Percentiles rank a stretch among this genome's conserved stretches.
These are phyloP conservation scores for Metalampra italica DNA, from an alignment of 2,888 invertebrate species.

Conservation along the genomic window DNA sequence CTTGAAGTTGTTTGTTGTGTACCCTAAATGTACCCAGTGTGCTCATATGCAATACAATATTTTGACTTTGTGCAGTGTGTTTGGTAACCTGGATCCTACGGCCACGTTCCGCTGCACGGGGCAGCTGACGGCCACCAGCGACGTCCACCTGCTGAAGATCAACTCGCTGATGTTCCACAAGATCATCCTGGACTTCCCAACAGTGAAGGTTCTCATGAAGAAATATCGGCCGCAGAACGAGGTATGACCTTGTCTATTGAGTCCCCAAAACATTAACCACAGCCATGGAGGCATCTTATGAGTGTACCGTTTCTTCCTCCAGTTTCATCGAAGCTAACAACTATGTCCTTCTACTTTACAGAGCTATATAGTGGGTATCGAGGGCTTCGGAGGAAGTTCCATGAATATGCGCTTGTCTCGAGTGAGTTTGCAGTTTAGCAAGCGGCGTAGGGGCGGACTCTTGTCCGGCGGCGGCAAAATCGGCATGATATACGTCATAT, in stretches of 20 bases:
- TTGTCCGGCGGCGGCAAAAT: no score
- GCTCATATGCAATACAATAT: no score
- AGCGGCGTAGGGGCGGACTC: constrained; percentile 14
- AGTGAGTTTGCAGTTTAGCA: no score
- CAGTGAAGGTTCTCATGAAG: constrained; percentile 29
- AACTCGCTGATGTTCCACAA: constrained; percentile 40
- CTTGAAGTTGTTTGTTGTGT: no score
- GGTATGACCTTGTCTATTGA: no score
- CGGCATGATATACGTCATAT: constrained; percentile 33
- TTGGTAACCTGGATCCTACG: constrained; percentile 48
- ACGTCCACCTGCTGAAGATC: constrained; percentile 51
- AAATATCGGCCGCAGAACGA: constrained; percentile 25
- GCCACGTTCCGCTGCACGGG: constrained; percentile 30
- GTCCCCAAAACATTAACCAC: no score
- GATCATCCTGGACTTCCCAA: constrained; percentile 52
- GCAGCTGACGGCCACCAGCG: constrained; percentile 34
- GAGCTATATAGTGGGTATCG: constrained; percentile 40
- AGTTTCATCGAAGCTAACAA: no score
- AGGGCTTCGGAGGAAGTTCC: background rate
- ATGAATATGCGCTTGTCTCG: no score
- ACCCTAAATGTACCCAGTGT: no score
- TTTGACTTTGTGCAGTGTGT: constrained; percentile 46
- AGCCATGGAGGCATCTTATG: no score
- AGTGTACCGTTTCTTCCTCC: no score
- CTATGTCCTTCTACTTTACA: constrained; percentile 18